phyloP scores from a whole-genome alignment of 2,797 vertebrate species.

The Gadopsis marmoratus region DNA sequence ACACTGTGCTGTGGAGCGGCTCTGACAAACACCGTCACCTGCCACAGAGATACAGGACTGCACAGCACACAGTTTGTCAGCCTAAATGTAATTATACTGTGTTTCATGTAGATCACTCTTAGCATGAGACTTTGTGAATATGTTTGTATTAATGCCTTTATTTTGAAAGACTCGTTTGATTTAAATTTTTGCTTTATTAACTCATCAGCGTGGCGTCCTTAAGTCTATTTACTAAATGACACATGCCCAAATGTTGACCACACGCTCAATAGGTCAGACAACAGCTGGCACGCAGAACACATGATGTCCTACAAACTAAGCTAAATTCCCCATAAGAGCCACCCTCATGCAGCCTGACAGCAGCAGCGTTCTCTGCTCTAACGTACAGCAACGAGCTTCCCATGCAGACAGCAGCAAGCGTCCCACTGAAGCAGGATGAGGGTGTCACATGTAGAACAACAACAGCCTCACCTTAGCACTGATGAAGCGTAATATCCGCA shows the following conservation, averaged over 20 bases:
- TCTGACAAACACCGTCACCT: background rate
- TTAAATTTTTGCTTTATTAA: constrained; percentile 9
- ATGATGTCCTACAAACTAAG: background rate
- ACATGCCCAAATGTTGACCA: constrained; percentile 23
- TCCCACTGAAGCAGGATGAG: constrained; percentile 34
- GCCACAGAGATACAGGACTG: background rate
- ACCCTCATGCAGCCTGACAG: constrained; percentile 16
- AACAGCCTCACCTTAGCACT: constrained; percentile 81
- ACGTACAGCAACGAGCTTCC: constrained; percentile 29
- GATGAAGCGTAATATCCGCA: constrained; percentile 67
- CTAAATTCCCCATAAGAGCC: background rate
- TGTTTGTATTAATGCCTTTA: constrained; percentile 7
- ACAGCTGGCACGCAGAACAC: background rate
- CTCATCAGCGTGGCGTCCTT: constrained; percentile 11
- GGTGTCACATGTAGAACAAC: constrained; percentile 42
- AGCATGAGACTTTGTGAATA: background rate
- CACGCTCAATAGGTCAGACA: constrained; percentile 31
- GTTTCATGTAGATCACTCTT: background rate
- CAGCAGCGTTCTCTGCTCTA: constrained; percentile 28
- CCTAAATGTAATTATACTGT: background rate
- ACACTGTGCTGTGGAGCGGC: constrained; percentile 10
- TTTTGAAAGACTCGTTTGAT: constrained; percentile 25
- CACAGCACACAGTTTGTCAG: background rate
- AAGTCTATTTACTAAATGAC: constrained; percentile 26
- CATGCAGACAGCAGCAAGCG: constrained; percentile 33